Percentiles rank a stretch among this genome's conserved stretches.
These are phyloP conservation scores for Xylophagus ater DNA, from an alignment of 2,888 invertebrate species.

Conservation along the genomic window DNA sequence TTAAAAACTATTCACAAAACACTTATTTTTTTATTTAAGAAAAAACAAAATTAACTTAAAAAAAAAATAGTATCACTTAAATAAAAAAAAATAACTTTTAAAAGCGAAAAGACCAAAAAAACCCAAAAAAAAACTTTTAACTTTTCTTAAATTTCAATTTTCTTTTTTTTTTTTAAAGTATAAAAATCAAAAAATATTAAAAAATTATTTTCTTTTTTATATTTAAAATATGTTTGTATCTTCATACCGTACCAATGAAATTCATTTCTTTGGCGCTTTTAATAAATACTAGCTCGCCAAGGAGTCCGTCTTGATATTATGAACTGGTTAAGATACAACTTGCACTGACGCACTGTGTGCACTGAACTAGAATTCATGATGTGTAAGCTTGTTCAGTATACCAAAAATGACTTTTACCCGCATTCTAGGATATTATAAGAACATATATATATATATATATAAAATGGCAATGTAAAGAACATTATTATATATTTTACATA, in stretches of 20 bases:
- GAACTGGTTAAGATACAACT: conserved; percentile 26
- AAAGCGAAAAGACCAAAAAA: conserved; percentile 1
- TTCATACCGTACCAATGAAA: conserved; percentile 39
- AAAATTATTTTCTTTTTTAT: not conserved
- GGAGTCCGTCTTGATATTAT: conserved; percentile 28
- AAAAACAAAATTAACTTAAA: not conserved
- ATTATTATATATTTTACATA: too few relatives aligned
- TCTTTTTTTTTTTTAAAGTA: not conserved
- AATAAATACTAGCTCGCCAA: conserved; percentile 39
- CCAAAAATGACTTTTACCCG: conserved; percentile 16
- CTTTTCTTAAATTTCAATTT: not conserved
- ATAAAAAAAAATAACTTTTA: conserved; percentile 6
- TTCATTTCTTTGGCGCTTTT: conserved; percentile 41
- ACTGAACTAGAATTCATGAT: conserved; percentile 24
- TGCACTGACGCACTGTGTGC: conserved; percentile 33
- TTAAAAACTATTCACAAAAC: not conserved
- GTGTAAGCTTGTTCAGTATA: conserved; percentile 13
- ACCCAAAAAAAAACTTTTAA: not conserved
- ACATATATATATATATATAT: too few relatives aligned
- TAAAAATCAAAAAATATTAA: conserved; percentile 1
- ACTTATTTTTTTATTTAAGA: not conserved
- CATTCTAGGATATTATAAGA: too few relatives aligned
- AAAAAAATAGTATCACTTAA: conserved; percentile 5
- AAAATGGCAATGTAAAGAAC: too few relatives aligned
- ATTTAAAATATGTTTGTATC: conserved; percentile 1